Percentiles rank a stretch among this genome's conserved stretches.
phyloP scores from a whole-genome alignment of 2,113 vertebrate genomes.

The Calyptomena viridis region DNA sequence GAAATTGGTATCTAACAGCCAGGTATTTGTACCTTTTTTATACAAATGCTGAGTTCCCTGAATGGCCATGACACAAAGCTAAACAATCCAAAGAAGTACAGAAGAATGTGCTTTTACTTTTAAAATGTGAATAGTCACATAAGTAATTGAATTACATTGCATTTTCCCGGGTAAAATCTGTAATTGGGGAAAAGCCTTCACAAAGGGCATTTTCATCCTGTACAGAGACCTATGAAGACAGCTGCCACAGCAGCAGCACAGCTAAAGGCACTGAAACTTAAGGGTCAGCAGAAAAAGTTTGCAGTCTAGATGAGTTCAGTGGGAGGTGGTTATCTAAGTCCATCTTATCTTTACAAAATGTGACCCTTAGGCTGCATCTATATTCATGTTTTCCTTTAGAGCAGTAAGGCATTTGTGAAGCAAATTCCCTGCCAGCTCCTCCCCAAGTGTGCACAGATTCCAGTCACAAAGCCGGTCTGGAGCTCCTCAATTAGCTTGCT shows the following conservation, averaged over 20 bases:
- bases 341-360: background rate
- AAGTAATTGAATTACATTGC: background rate
- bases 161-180: background rate
- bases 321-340: background rate
- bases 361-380: background rate
- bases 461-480: background rate
- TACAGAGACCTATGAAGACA: background rate
- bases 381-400: background rate
- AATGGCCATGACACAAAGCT: background rate
- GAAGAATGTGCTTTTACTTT: background rate
- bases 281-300: background rate
- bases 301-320: background rate
- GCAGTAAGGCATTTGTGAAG: background rate
- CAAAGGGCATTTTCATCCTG: background rate
- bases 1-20: background rate
- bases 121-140: background rate
- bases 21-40: background rate
- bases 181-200: background rate
- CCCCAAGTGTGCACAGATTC: background rate
- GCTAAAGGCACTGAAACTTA: background rate
- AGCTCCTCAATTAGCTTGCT: constrained; percentile 32
- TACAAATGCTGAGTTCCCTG: background rate
- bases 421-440: background rate
- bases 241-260: background rate
- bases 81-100: background rate